Evolutionary conservation across 2,113 vertebrate genomes (phyloP), one percentile per base, ranked within the genome.

Genomic region (Pimephales promelas): DNA sequence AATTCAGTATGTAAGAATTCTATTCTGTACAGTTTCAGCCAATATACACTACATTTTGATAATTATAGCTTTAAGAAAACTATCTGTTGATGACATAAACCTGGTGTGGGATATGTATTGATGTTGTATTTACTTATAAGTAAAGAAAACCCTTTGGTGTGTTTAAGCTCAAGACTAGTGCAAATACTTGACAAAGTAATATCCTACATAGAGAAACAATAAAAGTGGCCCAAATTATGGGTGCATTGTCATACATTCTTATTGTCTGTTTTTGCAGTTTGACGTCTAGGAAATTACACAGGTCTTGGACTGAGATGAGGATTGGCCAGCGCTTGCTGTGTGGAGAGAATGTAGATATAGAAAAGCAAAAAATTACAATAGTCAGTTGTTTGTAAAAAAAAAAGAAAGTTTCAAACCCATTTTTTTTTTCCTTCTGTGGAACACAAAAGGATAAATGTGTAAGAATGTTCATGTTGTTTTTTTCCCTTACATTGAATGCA

Each of bases 281-380:
- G 24, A 47, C 22, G 20, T 87, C 83, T 91, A 95, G 86, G 88
- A 92, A 84, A 95, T 61, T 8, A 85, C 10, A 56, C 94, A 94
- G 2, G 94, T 94, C 92, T 95, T 95, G 43, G 94, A 93, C 47
- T 94, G 81, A 5, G 91, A 64, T 5, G 70, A 54, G 10, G 81
- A 68, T 79, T 92, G 90, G 16, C 89, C 84, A 1, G 88, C 84
- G 43, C 16, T 84, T 8, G 88, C 92, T 90, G 91, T 61, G 74
- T 79, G 64, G 43, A 57, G 31, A 80, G 26, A 85, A 36, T 68
- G 34, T 68, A 4, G 64, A 68, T 5, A 40, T 68, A 31, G 8
- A 36, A 36, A 36, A 66, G 31, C 6, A 9, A 31, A 31, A 62
- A 62, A 64, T 28, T 0, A 16, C 24, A 26, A 4, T 16, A 7